Evolutionary conservation across 2,113 vertebrate genomes (phyloP), one percentile per base, ranked within the genome.

Genomic region (Genyomyrus donnyi): DNA sequence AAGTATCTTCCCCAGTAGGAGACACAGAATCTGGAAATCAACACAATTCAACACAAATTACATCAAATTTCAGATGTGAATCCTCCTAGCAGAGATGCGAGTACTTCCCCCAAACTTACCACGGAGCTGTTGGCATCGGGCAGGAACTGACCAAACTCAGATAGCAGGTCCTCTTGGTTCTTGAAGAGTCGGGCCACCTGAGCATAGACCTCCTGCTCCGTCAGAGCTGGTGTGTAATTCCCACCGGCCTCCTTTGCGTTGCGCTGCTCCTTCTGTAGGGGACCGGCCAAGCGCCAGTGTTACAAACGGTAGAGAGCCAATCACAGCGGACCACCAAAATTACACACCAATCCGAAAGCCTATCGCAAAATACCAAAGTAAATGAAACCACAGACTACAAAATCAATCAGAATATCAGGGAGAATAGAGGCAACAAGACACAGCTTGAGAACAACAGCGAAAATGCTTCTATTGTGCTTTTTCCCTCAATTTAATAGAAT

Each of bases 241-340:
- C 98, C 98, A 8, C 97, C 98, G 0, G 98, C 98, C 94, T 99
- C 98, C 95, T 99, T 99, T 93, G 98, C 98, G 62, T 99, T 99
- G 17, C 98, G 96, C 92, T 99, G 98, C 91, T 99, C 98, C 5
- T 99, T 99, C 98, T 99, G 93, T 49, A 91, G 89, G 85, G 90
- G 27, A 85, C 89, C 6, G 27, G 46, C 45, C 58, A 35, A 15
- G 31, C 5, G 35, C 1, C 19, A 11, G 7, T 24, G 46, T 80
- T 19, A 19, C 35, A 80, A 42, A 80, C 2, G 0, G 56, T 62
- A 80, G 27, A 10, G 66, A 42, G 21, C 35, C 88, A 89, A 17
- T 35, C 70, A 8, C n/a, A 77, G 46, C 1, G 1, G 46, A 52
- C 15, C 27, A 17, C 46, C 42, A 17, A 70, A 70, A 11, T 66